Base-by-base conservation (phyloP, 2,888 invertebrate genomes). In the Romanomermis culicivorax region DNA sequence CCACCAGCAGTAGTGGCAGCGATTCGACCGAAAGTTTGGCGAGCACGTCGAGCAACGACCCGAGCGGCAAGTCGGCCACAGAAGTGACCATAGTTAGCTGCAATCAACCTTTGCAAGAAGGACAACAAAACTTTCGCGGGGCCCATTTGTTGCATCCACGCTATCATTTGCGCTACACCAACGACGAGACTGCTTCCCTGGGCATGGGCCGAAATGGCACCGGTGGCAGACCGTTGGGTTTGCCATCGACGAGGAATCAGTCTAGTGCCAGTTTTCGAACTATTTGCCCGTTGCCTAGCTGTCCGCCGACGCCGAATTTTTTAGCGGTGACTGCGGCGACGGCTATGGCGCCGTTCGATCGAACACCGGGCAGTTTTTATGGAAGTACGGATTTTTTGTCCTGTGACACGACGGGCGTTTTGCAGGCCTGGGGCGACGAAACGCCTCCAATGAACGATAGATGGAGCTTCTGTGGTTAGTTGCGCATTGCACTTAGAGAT, bases 401-500 rank as follows among this genome's bases (percentile, higher is more conserved):
- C 23, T 4, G 23, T 11, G 45, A 45, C 23, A 7, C 45, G 45
- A 23, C 11, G 4, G 36, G 17, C 51, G 51, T 11, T 11, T 29
- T 20, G 11, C 11, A n/a, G 11, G 29, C 4, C 27, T 11, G 53
- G 11, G 3, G 51, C 7, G 23, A 53, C 45, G 53, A 53, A n/a
- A 53, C 30, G 14, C 53, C 53, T 3, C 53, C 53, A 4, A 53
- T 3, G 23, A 48, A 20, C 11, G 23, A 20, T 2, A 50, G 20
- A 11, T 53, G 49, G 49, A 53, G 53, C 26, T 51, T 53, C 25
- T 11, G 48, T 4, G 53, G 53, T 53, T 7, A 50, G 3, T 7
- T 7, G 20, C 24, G 4, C 4, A 23, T 45, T 45, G 11, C 45
- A 17, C 36, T 36, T 36, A 17, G 7, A 36, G 17, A 36, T 36